phyloP scores from a whole-genome alignment of 2,888 invertebrate genomes.

The Phaonia tiefii region DNA sequence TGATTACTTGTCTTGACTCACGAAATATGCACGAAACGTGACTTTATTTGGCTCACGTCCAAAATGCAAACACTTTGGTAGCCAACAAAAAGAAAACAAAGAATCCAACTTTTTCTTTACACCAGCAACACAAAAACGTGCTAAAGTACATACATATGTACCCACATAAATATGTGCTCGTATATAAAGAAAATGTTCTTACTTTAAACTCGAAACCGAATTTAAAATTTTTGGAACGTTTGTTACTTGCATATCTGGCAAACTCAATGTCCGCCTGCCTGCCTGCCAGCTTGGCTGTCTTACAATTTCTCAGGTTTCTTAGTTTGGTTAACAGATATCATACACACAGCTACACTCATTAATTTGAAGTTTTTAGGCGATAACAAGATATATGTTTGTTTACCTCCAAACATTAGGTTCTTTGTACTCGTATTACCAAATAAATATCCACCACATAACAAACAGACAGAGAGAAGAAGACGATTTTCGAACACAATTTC shows the following conservation, averaged over 20 bases:
- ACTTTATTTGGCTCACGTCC: conserved; percentile 64
- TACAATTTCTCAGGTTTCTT: background rate
- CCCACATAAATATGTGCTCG: background rate
- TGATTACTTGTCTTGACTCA: conserved; percentile 66
- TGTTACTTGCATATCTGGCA: too few relatives aligned
- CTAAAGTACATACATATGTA: conserved; percentile 51
- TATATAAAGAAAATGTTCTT: conserved; percentile 25
- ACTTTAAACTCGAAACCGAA: background rate
- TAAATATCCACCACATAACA: too few relatives aligned
- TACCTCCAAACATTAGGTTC: too few relatives aligned
- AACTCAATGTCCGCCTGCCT: background rate
- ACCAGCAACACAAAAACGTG: conserved; percentile 47
- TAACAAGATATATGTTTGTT: conserved; percentile 60
- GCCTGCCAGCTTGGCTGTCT: conserved; percentile 25
- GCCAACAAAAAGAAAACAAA: background rate
- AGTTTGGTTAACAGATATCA: too few relatives aligned
- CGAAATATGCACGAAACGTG: conserved; percentile 63
- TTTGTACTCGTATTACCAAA: background rate
- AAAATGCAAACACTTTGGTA: conserved; percentile 24
- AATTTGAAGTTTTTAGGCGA: conserved; percentile 63
- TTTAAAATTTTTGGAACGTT: too few relatives aligned
- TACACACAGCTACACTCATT: conserved; percentile 50
- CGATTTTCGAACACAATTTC: too few relatives aligned
- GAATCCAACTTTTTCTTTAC: background rate
- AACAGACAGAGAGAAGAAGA: too few relatives aligned